Percentiles rank a stretch among this genome's conserved stretches.
Evolutionary conservation across 2,797 vertebrate species (phyloP).

Genomic region (Pitangus sulphuratus): DNA sequence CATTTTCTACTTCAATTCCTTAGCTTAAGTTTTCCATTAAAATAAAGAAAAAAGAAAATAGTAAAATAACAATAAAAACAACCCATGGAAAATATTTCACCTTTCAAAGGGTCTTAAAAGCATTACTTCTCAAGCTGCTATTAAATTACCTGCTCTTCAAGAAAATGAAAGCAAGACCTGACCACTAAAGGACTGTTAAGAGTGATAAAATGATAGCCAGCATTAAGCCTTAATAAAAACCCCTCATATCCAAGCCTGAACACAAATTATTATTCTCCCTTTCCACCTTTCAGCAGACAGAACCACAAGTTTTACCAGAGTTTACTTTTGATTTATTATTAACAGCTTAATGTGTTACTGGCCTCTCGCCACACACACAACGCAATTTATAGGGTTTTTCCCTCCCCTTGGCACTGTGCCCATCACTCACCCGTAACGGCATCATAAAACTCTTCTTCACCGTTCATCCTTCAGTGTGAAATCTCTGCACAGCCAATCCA

Average conservation of each 20-base stretch:
- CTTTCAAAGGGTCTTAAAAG: background rate
- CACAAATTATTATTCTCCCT: background rate
- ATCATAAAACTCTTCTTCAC: constrained; percentile 97
- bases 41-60: background rate
- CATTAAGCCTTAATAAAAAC: background rate
- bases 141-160: background rate
- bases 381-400: background rate
- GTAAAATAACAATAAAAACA: background rate
- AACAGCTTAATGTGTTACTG: background rate
- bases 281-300: background rate
- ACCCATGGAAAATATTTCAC: background rate
- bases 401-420: background rate
- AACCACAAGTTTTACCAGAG: background rate
- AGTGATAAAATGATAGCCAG: background rate
- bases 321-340: background rate
- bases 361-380: background rate
- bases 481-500: background rate
- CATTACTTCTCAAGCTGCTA: background rate
- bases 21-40: background rate
- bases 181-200: background rate
- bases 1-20: background rate
- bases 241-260: background rate
- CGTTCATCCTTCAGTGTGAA: constrained; percentile 84
- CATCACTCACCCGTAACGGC: constrained; percentile 90
- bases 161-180: background rate